Percentiles rank a stretch among this genome's conserved stretches.
Conservation (phyloP, 2,797 vertebrate genomes). For the Betta splendens region DNA sequence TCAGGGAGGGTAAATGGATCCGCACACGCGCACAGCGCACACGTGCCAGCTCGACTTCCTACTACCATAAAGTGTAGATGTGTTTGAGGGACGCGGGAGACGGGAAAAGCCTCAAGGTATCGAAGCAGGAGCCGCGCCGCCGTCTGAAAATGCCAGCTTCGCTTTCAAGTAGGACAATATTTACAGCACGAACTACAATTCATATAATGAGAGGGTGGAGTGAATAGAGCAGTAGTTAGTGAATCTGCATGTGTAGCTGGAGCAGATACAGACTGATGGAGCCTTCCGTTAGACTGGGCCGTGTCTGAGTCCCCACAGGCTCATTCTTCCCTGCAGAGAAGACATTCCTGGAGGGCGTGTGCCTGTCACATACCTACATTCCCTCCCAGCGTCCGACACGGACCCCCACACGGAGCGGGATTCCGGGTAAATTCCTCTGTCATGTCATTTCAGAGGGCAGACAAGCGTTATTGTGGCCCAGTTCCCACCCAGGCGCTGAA, state of each 20-base stretch:
- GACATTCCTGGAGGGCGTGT: constrained; percentile 67
- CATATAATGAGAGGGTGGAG: background rate
- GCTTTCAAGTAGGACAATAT: constrained; percentile 11
- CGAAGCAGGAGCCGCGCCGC: constrained; percentile 60
- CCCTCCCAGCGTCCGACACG: constrained; percentile 35
- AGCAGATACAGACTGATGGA: no score
- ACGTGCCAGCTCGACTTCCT: constrained; percentile 53
- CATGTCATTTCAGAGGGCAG: constrained; percentile 64
- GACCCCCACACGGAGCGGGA: constrained; percentile 51
- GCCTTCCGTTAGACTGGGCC: no score
- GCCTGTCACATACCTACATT: constrained; percentile 47
- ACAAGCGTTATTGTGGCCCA: constrained; percentile 64
- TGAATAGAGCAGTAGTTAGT: background rate
- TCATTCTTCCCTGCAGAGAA: constrained; percentile 76
- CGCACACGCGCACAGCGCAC: constrained; percentile 37
- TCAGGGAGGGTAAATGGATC: constrained; percentile 75
- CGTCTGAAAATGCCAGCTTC: constrained; percentile 27
- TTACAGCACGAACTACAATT: background rate
- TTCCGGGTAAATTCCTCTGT: constrained; percentile 74
- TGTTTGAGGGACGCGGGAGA: constrained; percentile 64
- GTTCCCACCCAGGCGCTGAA: constrained; percentile 69
- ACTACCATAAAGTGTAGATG: constrained; percentile 71
- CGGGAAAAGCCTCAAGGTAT: constrained; percentile 66
- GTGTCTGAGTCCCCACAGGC: constrained; percentile 61
- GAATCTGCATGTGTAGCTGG: no score